Base-by-base conservation (phyloP, 1,140 invertebrate species). In the Agraylea sexmaculata region DNA sequence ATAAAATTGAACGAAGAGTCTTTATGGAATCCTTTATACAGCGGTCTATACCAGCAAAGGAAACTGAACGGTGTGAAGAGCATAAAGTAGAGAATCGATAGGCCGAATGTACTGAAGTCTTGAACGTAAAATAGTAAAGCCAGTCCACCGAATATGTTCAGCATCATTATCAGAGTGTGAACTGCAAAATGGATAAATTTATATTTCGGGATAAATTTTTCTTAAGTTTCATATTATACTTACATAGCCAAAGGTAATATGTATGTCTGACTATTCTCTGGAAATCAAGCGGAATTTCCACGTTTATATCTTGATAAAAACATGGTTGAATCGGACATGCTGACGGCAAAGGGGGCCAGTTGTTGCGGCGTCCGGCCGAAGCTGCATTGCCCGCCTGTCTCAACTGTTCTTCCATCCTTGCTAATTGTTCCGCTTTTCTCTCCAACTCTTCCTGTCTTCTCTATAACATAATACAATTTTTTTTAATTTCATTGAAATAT, bases 1-100 rank as follows among this genome's bases (percentile, higher is more conserved):
- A 99, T 98, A 61, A 99, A 99, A 66, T 97, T 98, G 70, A 99
- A 94, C 2, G 93, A 98, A 53, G 90, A 96, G 67, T 99, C 95
- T 56, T 82, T 88, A 50, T 89, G 80, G 66, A 71, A 83, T 22
- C 75, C 76, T 63, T 78, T 78, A 55, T 77, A 78, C 37, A 76
- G 73, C 6, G 75, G 75, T 43, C 75, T 66, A 55, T 77, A 78
- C 96, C 96, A 99, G 62, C 94, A 99, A 4, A 98, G 60, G 60
- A 96, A 99, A 28, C 95, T 95, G 60, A 93, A 87, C 16, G 95
- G 95, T 8, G 88, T 92, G 59, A 98, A 93, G 6, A 99, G 65
- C 16, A 92, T 51, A 38, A 90, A 74, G 68, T 91, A 96, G 13
- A 99, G 69, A 40, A 98, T 75, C 27, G 87, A 78, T 32, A 96